Base-by-base conservation (phyloP, 2,797 vertebrate species). In the Balearica regulorum region DNA sequence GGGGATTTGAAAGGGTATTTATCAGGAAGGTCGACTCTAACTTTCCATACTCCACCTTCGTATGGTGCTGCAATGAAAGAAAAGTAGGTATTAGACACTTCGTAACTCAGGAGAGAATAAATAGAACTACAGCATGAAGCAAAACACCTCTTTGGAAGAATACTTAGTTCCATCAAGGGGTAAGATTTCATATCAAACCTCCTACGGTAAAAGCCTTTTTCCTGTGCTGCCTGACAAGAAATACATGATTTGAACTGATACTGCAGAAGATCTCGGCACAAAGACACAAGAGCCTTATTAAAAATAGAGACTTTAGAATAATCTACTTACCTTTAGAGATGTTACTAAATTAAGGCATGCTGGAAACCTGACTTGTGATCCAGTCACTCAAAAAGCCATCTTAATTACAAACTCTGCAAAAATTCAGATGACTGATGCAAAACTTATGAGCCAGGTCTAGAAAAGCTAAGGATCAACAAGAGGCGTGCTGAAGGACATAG, bases 1-100 rank as follows among this genome's bases (percentile, higher is more conserved):
- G 99, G 99, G 91, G 99, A 99, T 98, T 99, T 99, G 98, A 99
- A 99, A 93, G 99, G 99, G 92, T 99, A 99, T 98, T 99, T 99
- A 97, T 99, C 99, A 92, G 99, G 99, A 95, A 99, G 99, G 97
- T 99, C 99, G 97, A 99, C 99, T 97, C 99, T 98, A 95, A 99
- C 99, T 98, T 99, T 99, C 99, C 99, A 99, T 33, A 99, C 99
- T 43, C 99, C 99, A 51, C 98, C 99, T 98, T 99, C 99, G 70
- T 99, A 99, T 0, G 99, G 98, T 87, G 99, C 99, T 99, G 84
- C 83, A 95, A 95, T 33, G 87, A 25, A 89, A 77, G 93, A 86
- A 96, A 51, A 1, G 5, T 69, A 86, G 69, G 71, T 15, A 17
- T 97, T 81, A 96, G 77, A 78, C 33, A 57, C 29, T 70, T 12